Evolutionary conservation across 2,888 invertebrate genomes (phyloP), one percentile per base, ranked within the genome.

Genomic region (Rotaria socialis): DNA sequence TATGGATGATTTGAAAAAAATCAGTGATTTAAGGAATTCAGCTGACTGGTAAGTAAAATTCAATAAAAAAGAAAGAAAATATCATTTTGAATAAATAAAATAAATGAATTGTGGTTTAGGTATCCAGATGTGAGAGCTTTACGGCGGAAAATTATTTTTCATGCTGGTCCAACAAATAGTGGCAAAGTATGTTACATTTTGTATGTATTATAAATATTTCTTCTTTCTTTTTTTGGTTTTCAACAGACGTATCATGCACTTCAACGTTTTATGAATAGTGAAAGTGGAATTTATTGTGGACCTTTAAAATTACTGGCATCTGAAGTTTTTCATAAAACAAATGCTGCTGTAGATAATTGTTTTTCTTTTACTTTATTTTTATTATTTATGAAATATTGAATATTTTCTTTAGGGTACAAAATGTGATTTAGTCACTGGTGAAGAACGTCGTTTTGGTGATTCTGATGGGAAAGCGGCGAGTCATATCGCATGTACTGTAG

Each of bases 81-180:
- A 22, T 27, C 10, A 60, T 55, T 22, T 35, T 41, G 0, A 27
- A 47, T 27, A 0, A 75, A 75, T 35, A 35, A 35, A 7, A 3
- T 16, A 11, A 24, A 41, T 43, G 35, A 35, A 35, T 11, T 74
- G 19, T 74, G 10, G 8, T 85, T 16, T 80, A 94, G 95, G 94
- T 98, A 97, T 92, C 95, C 96, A 16, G 93, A 95, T 91, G 97
- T 99, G 0, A 93, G 99, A 87, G 93, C 94, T 55, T 93, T 95
- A 87, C 94, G 94, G 86, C 93, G 99, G 88, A 97, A 96, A 93
- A 95, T 99, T 50, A 93, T 99, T 87, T 97, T 96, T 90, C 99
- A 99, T 92, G 95, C 96, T 0, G 98, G 98, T 0, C 98, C 98
- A 0, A 99, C 98, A 19, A 99, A 99, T 91, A 97, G 97, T 87